Percentiles rank a stretch among this genome's conserved stretches.
These are phyloP conservation scores for Pemphredon lugubris DNA, from an alignment of 2,888 invertebrate species.

Conservation along the genomic window DNA sequence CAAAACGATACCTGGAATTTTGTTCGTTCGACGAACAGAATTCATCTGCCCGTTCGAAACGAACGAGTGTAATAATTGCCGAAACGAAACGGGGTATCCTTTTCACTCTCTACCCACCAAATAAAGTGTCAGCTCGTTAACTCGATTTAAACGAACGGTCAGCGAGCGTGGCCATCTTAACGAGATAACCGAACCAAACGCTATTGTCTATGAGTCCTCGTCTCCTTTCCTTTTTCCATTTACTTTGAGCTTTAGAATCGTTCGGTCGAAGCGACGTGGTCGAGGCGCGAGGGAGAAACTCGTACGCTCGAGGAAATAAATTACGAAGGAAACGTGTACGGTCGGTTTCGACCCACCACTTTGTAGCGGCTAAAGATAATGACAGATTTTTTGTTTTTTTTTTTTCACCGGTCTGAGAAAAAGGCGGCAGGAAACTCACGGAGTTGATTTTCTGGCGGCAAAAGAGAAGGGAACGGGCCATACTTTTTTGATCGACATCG, in stretches of 20 bases:
- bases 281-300: slow-evolving; percentile 30
- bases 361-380: slow-evolving; percentile 24
- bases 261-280: slow-evolving; percentile 32
- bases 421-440: not conserved
- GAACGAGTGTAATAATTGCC: too few relatives aligned
- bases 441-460: slow-evolving; percentile 26
- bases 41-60: too few relatives aligned
- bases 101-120: slow-evolving; percentile 1
- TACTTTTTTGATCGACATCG: slow-evolving; percentile 5
- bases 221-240: slow-evolving; percentile 1
- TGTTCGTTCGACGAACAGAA: too few relatives aligned
- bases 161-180: slow-evolving; percentile 17
- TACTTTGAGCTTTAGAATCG: slow-evolving; percentile 33
- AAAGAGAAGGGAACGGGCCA: not conserved
- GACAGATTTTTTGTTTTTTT: slow-evolving; percentile 21
- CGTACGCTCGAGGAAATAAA: slow-evolving; percentile 51
- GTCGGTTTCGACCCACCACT: slow-evolving; percentile 32
- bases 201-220: slow-evolving; percentile 16
- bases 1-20: too few relatives aligned
- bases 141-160: slow-evolving; percentile 19
- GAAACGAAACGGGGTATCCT: not conserved
- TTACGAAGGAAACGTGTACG: slow-evolving; percentile 55
- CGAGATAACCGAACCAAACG: slow-evolving; percentile 20
- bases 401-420: not conserved
- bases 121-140: slow-evolving; percentile 29